Base-by-base conservation (phyloP, 2,888 invertebrate species). In the Cyclophora punctaria region DNA sequence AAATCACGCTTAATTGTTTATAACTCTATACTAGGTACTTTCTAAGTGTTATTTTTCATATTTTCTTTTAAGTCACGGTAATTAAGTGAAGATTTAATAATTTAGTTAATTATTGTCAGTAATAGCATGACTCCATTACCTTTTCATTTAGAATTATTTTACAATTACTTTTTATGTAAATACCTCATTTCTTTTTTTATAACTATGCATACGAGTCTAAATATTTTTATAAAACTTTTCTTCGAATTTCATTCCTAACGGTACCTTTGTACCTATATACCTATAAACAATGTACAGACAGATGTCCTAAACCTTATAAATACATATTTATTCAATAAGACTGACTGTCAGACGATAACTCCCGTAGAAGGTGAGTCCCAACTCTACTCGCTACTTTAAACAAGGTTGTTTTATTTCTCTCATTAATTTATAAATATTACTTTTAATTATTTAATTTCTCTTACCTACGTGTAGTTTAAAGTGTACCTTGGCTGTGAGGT, bases 401-500 rank as follows among this genome's bases (percentile, higher is more conserved):
- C 37, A 67, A 62, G 61, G 58, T 73, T 66, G 66, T 70, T 69
- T 69, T 66, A 61, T 57, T 67, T 68, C 53, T 59, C 59, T 62
- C 60, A 58, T 58, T 66, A 58, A 50, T 60, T 60, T 55, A 57
- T 56, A 47, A 56, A 57, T 60, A 55, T 58, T 57, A 55, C 55
- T 62, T 66, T 58, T 40, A 47, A 54, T 52, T 57, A 44, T 57
- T 56, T 56, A 52, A 44, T 48, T 34, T 52, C 6, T 48, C 47
- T 49, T 54, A 49, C 48, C 33, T 46, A 47, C 42, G 44, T 53
- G 60, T 66, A 65, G 60, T 51, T 49, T 67, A 69, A 60, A 49
- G 59, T 59, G 54, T 70, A 71, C 63, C 67, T 74, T 76, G 83
- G 84, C 83, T 84, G 83, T 84, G 84, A 83, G 71, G 70, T 67